These are phyloP conservation scores for Stenopsyche tienmushanensis DNA, from an alignment of 1,140 invertebrate genomes.

Conservation along the genomic window DNA sequence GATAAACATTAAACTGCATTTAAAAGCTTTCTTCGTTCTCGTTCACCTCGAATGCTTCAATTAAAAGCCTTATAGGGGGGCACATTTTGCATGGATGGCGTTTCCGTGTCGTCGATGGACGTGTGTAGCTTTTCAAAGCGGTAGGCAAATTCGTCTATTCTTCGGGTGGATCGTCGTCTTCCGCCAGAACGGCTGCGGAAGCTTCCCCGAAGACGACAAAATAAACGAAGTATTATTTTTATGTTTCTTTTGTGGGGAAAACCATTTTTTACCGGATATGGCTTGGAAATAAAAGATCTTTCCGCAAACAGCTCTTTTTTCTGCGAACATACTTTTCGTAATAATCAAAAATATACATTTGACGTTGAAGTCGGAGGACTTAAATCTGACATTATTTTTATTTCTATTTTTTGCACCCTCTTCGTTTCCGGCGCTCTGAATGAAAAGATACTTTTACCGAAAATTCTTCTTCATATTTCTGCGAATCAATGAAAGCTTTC, in stretches of 20 bases:
- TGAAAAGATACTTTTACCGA: not conserved
- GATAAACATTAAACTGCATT: too few species aligned
- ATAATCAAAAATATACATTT: not conserved
- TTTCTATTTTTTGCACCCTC: not conserved
- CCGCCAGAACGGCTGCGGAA: too few species aligned
- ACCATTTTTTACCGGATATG: not conserved
- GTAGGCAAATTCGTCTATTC: too few species aligned
- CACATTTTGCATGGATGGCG: too few species aligned
- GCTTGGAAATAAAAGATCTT: too few species aligned
- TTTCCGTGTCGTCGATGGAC: too few species aligned
- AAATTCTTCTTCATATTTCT: not conserved
- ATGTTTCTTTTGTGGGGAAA: not conserved
- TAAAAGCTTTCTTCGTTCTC: too few species aligned
- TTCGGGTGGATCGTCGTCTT: too few species aligned
- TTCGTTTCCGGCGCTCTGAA: not conserved
- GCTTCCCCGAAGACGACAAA: too few species aligned
- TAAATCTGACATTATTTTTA: not conserved
- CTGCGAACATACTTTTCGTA: not conserved
- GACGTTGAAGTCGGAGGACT: not conserved
- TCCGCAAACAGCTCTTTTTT: not conserved
- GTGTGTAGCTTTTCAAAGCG: too few species aligned
- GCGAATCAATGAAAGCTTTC: not conserved
- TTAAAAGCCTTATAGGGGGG: too few species aligned
- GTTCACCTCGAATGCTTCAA: too few species aligned
- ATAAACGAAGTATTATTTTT: not conserved